phyloP scores from a whole-genome alignment of 2,113 vertebrate genomes.

The Baryphthengus martii region DNA sequence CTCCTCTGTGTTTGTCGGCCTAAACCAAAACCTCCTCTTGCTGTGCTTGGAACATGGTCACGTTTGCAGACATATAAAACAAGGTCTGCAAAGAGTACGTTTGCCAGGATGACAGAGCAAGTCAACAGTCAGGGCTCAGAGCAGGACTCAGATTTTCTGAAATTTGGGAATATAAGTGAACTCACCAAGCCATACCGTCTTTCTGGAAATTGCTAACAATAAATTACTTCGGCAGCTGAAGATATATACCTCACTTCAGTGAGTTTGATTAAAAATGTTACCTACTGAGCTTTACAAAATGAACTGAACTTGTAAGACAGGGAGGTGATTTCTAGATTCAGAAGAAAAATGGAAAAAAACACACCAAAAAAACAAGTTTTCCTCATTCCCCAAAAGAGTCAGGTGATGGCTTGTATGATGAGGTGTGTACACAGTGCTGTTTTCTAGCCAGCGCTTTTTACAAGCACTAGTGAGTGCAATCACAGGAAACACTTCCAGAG shows the following conservation, averaged over 20 bases:
- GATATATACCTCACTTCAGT: neutral
- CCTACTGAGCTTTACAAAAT: neutral
- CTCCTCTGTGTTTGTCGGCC: neutral
- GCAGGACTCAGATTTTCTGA: neutral
- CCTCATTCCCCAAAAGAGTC: neutral
- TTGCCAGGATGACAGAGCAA: neutral
- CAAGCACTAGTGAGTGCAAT: neutral
- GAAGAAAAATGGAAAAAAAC: neutral
- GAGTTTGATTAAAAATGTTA: neutral
- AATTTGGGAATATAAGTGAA: neutral
- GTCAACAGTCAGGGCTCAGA: neutral
- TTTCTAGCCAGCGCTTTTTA: neutral
- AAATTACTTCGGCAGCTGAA: neutral
- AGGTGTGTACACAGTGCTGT: neutral
- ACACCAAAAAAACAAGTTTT: neutral
- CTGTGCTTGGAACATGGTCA: fast-evolving
- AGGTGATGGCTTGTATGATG: neutral
- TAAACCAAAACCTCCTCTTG: neutral
- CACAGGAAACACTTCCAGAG: neutral
- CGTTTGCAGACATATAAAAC: neutral
- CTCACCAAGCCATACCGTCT: fast-evolving
- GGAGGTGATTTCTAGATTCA: neutral
- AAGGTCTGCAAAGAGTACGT: neutral
- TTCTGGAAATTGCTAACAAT: neutral
- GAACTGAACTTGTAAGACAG: neutral